These are phyloP conservation scores for Sesia apiformis DNA, from an alignment of 2,888 invertebrate genomes.

Conservation along the genomic window DNA sequence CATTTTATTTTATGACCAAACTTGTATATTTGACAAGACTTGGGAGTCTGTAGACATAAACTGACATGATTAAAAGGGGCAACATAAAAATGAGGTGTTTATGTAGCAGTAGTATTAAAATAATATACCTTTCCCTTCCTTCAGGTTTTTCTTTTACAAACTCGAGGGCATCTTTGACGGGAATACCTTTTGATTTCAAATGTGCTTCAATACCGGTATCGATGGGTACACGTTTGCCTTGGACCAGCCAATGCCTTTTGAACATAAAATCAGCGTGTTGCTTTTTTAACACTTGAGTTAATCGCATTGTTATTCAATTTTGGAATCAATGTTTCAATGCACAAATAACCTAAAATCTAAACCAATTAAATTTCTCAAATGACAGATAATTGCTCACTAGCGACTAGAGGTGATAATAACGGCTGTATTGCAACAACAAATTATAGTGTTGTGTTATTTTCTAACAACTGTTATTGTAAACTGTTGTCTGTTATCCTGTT, in stretches of 20 bases:
- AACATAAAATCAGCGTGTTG: constrained; percentile 85
- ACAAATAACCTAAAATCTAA: neutral
- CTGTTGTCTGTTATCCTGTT: too few species aligned
- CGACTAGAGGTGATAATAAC: too few species aligned
- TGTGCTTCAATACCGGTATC: constrained; percentile 72
- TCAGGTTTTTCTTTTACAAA: constrained; percentile 59
- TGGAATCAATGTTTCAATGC: neutral
- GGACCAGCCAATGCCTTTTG: constrained; percentile 81
- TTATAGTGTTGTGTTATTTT: too few species aligned
- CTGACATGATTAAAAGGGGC: too few species aligned
- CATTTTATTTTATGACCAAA: too few species aligned
- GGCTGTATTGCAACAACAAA: too few species aligned
- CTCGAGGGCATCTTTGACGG: constrained; percentile 77
- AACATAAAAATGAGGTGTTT: too few species aligned
- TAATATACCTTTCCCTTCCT: constrained; percentile 32
- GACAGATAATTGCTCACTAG: too few species aligned
- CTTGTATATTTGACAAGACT: too few species aligned
- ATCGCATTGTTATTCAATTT: constrained; percentile 70
- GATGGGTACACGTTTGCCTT: constrained; percentile 75
- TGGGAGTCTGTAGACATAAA: neutral
- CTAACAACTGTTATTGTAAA: too few species aligned
- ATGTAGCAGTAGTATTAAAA: neutral
- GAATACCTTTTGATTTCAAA: constrained; percentile 73
- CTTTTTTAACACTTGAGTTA: constrained; percentile 74
- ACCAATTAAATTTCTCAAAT: too few species aligned